phyloP scores from a whole-genome alignment of 2,797 vertebrate genomes.

The Carapus acus region DNA sequence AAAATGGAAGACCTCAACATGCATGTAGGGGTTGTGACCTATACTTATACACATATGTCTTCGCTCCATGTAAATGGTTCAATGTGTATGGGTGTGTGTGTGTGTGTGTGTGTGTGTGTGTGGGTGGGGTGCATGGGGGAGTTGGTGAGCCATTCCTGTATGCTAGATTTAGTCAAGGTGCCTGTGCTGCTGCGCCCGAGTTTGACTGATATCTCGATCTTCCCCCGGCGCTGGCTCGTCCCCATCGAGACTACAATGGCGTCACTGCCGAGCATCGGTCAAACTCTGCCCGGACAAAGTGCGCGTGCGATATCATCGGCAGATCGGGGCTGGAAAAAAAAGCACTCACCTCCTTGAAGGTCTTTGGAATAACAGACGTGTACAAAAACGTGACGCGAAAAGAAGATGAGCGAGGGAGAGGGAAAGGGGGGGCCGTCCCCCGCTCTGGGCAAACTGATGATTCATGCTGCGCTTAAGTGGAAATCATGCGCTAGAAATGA shows the following conservation, averaged over 20 bases:
- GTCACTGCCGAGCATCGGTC: slow-evolving; percentile 49
- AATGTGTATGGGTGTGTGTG: slow-evolving; percentile 17
- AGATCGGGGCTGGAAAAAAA: slow-evolving; percentile 36
- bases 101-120: slow-evolving; percentile 19
- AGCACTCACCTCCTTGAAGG: slow-evolving; percentile 67
- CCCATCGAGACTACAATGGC: neutral
- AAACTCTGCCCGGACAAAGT: slow-evolving; percentile 49
- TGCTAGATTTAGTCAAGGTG: slow-evolving; percentile 23
- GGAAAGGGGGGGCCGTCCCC: no score
- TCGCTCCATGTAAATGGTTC: slow-evolving; percentile 14
- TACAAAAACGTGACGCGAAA: slow-evolving; percentile 31
- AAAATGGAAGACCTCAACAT: slow-evolving; percentile 50
- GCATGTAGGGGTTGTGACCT: slow-evolving; percentile 37
- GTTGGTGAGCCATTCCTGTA: slow-evolving; percentile 49
- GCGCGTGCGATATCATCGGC: slow-evolving; percentile 39
- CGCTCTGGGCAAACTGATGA: no score
- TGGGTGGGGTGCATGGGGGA: slow-evolving; percentile 19
- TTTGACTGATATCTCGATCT: slow-evolving; percentile 56
- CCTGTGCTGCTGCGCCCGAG: slow-evolving; percentile 39
- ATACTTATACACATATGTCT: neutral
- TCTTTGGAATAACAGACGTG: slow-evolving; percentile 55
- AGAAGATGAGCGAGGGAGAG: no score
- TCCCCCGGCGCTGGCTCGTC: neutral
- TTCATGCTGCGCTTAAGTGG: no score
- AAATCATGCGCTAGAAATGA: no score